A percentile compares a stretch with the other conserved stretches of the same genome.
Conservation (phyloP, 2,888 invertebrate genomes). For the Sarcophaga caerulescens region DNA sequence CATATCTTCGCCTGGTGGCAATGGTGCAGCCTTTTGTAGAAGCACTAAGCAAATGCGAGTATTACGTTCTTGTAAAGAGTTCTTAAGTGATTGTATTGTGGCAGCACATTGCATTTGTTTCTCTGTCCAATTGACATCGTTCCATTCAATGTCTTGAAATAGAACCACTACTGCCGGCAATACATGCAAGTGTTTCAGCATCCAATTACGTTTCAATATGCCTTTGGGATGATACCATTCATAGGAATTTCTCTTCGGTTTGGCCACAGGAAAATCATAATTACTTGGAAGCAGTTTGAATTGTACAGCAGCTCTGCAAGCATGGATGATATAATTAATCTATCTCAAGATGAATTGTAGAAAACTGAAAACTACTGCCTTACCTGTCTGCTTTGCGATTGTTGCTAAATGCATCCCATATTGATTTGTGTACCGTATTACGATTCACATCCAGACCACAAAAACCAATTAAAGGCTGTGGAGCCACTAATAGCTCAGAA, state of each 20-base stretch:
- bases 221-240: conserved; percentile 98
- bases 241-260: conserved; percentile 93
- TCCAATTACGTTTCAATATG: conserved; percentile 96
- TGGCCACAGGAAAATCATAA: conserved; percentile 93
- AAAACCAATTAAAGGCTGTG: conserved; percentile 93
- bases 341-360: no score
- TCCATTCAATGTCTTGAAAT: conserved; percentile 99
- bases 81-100: conserved; percentile 90
- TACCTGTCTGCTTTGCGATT: conserved; percentile 88
- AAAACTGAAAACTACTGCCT: not conserved
- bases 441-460: conserved; percentile 92
- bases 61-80: conserved; percentile 79
- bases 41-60: conserved; percentile 93
- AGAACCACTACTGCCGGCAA: conserved; percentile 96
- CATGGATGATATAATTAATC: no score
- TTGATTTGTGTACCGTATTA: conserved; percentile 93
- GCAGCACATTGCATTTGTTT: conserved; percentile 97
- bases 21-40: conserved; percentile 91
- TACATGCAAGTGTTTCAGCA: conserved; percentile 93
- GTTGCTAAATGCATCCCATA: conserved; percentile 96
- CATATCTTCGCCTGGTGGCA: conserved; percentile 90
- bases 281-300: conserved; percentile 91
- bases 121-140: conserved; percentile 96
- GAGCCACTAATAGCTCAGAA: conserved; percentile 90
- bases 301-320: conserved; percentile 87